These are phyloP conservation scores for Diadophis punctatus DNA, from an alignment of 2,113 vertebrate genomes.

Conservation along the genomic window DNA sequence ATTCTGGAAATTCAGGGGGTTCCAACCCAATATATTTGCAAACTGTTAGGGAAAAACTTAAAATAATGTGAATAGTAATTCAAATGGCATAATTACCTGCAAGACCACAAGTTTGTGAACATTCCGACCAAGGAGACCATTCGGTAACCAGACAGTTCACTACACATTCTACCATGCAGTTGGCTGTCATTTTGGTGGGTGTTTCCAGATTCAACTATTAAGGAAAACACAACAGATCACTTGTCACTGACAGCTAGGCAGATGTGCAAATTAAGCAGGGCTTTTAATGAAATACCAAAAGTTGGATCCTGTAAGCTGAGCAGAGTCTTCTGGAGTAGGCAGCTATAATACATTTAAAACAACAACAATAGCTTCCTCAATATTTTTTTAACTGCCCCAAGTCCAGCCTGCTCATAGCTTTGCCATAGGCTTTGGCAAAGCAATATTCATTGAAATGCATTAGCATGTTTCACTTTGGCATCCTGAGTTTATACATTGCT, in stretches of 20 bases:
- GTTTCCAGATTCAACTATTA: conserved; percentile 74
- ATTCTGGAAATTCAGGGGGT: background rate
- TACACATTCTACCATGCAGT: conserved; percentile 81
- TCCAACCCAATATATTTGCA: background rate
- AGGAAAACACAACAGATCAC: conserved; percentile 27
- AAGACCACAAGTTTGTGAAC: conserved; percentile 84
- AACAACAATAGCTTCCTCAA: background rate
- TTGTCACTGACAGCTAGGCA: background rate
- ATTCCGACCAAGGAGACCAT: conserved; percentile 89
- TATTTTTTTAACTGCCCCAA: background rate
- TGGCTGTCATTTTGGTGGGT: conserved; percentile 65
- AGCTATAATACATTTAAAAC: background rate
- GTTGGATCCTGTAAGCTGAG: background rate
- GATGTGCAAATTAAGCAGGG: accelerated
- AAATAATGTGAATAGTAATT: background rate
- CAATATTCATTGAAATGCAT: background rate
- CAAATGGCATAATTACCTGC: conserved; percentile 71
- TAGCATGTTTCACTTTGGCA: background rate
- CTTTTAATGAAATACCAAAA: background rate
- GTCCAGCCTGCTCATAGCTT: background rate
- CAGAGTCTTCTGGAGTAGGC: background rate
- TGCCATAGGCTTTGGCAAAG: background rate
- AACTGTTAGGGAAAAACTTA: background rate
- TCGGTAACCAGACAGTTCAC: conserved; percentile 86
- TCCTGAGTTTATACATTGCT: background rate